Conservation (phyloP, 2,888 invertebrate species). For the Orthosia incerta region DNA sequence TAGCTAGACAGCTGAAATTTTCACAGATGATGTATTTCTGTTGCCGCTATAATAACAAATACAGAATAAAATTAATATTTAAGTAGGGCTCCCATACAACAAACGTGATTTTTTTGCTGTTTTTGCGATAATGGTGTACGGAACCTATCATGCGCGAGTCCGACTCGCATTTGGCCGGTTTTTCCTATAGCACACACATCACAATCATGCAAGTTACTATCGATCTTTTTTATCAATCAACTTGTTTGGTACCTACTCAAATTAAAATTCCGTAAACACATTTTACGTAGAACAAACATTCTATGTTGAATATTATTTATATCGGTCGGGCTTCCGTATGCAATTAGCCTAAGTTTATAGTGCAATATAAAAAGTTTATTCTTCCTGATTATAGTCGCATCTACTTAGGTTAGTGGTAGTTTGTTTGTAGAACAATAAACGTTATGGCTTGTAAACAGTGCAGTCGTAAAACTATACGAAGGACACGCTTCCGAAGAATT, state of each 20-base stretch:
- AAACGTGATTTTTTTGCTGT: too few species aligned
- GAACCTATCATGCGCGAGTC: too few species aligned
- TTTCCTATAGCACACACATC: too few species aligned
- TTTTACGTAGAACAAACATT: neutral
- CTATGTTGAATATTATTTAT: neutral
- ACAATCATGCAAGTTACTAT: too few species aligned
- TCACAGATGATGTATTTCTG: too few species aligned
- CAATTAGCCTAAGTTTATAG: constrained; percentile 33
- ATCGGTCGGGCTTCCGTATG: constrained; percentile 6
- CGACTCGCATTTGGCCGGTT: too few species aligned
- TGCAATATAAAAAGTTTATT: constrained; percentile 53
- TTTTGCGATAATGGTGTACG: too few species aligned
- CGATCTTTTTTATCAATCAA: neutral
- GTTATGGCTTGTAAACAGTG: constrained; percentile 61
- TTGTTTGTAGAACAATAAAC: constrained; percentile 58
- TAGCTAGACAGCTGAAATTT: too few species aligned
- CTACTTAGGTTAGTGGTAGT: constrained; percentile 54
- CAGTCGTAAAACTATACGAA: constrained; percentile 56
- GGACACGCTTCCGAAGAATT: constrained; percentile 49
- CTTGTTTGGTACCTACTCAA: neutral
- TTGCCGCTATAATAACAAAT: too few species aligned
- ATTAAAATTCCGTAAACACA: neutral
- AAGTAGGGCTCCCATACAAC: too few species aligned
- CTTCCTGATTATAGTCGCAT: constrained; percentile 47
- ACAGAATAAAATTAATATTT: too few species aligned